phyloP scores from a whole-genome alignment of 2,797 vertebrate genomes.

The Choloepus didactylus region DNA sequence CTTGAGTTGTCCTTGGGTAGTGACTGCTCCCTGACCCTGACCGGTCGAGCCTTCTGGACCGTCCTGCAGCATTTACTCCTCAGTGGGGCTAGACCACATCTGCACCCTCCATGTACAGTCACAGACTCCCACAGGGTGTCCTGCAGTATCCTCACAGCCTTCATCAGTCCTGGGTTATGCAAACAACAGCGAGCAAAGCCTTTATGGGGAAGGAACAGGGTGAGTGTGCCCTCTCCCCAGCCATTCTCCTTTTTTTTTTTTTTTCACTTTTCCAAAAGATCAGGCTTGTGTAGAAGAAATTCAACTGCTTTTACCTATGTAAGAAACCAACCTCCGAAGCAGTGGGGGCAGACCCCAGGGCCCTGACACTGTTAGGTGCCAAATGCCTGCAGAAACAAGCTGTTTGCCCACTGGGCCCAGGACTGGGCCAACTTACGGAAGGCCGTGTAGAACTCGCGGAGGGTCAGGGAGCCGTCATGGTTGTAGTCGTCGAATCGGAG shows the following conservation, averaged over 20 bases:
- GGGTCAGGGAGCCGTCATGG: constrained; percentile 92
- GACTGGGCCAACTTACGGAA: constrained; percentile 93
- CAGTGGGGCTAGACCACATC: not conserved
- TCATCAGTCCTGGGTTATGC: not conserved
- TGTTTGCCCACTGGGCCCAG: accelerated
- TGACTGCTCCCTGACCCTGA: not conserved
- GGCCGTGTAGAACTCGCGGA: constrained; percentile 95
- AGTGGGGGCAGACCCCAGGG: not conserved
- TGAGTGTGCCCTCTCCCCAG: accelerated
- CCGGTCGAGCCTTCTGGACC: not conserved
- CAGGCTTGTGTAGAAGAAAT: constrained; percentile 23
- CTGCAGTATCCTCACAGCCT: not conserved
- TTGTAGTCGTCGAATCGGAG: constrained; percentile 97
- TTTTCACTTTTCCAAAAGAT: not conserved
- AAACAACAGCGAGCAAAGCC: accelerated
- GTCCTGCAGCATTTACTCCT: not conserved
- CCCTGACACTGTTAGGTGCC: not conserved
- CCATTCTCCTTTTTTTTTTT: too few relatives aligned
- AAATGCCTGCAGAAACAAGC: accelerated
- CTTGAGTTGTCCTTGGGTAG: too few relatives aligned
- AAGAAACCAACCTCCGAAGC: not conserved
- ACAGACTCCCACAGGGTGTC: not conserved
- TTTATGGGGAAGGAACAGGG: not conserved
- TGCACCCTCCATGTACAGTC: not conserved
- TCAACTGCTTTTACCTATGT: not conserved